A percentile compares a stretch with the other conserved stretches of the same genome.
Conservation (phyloP, 2,113 vertebrate species). For the Albula glossodonta region DNA sequence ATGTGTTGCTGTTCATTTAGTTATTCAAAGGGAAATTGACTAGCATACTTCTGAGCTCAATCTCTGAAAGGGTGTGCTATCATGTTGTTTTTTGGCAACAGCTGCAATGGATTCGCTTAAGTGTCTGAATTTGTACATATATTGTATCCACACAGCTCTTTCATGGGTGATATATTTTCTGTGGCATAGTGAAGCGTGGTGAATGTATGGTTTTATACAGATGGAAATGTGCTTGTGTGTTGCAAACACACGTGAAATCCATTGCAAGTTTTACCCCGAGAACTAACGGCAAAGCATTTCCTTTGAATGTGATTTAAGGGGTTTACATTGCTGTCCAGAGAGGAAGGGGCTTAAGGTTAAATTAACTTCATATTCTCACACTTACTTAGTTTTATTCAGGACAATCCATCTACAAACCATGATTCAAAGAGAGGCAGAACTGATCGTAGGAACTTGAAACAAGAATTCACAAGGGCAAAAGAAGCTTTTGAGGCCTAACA, state of each 20-base stretch:
- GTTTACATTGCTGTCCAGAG: not conserved
- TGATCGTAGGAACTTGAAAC: not conserved
- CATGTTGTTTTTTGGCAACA: too few relatives aligned
- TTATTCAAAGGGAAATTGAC: too few relatives aligned
- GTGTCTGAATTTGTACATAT: not conserved
- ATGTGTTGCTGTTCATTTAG: too few relatives aligned
- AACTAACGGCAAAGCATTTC: not conserved
- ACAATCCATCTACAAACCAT: not conserved
- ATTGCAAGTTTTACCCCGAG: not conserved
- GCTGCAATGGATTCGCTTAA: not conserved
- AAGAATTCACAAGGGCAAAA: not conserved
- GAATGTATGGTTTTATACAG: not conserved
- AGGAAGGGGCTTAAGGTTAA: not conserved
- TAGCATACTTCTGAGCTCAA: too few relatives aligned
- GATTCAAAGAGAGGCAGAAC: not conserved
- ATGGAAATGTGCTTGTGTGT: not conserved
- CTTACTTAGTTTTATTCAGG: not conserved
- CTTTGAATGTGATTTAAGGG: not conserved
- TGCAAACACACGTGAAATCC: not conserved
- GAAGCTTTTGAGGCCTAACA: too few relatives aligned
- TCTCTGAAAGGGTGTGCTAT: too few relatives aligned
- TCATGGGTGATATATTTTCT: not conserved
- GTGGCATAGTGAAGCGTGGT: not conserved
- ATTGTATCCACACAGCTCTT: not conserved
- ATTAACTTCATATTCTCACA: not conserved